A percentile compares a stretch with the other conserved stretches of the same genome.
phyloP scores from a whole-genome alignment of 2,888 invertebrate species.

The Lasioglossum morio region DNA sequence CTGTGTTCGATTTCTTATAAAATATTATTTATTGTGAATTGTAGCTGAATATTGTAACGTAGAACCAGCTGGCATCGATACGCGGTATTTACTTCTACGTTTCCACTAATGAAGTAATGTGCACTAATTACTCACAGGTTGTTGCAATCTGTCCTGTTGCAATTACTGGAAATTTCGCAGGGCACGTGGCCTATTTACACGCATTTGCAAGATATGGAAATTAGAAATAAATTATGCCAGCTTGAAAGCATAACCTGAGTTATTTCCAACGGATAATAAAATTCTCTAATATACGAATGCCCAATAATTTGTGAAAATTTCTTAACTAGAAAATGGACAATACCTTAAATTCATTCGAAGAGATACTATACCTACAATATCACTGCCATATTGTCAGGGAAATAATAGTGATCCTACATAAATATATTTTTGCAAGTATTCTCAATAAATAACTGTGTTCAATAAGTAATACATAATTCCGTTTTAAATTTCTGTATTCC shows the following conservation, averaged over 20 bases:
- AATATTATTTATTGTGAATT: not conserved
- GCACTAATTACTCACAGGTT: constrained; percentile 11
- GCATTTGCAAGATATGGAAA: not conserved
- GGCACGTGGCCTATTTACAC: not conserved
- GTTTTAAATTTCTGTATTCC: no score
- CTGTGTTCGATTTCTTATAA: no score
- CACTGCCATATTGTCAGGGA: no score
- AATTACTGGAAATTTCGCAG: constrained; percentile 3
- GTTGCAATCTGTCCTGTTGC: not conserved
- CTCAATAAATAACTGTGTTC: no score
- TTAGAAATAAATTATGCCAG: not conserved
- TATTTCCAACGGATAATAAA: not conserved
- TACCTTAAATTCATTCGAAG: not conserved
- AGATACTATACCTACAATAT: no score
- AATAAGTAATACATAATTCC: no score
- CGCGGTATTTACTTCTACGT: constrained; percentile 1
- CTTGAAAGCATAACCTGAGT: no score
- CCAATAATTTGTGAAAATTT: not conserved
- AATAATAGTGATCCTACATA: no score
- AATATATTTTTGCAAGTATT: no score
- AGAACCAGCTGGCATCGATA: not conserved
- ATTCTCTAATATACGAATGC: not conserved
- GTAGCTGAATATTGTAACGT: not conserved
- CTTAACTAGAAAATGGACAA: not conserved
- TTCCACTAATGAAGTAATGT: constrained; percentile 6